These are phyloP conservation scores for Philantomba maxwellii DNA, from an alignment of 2,113 vertebrate species.

Conservation along the genomic window DNA sequence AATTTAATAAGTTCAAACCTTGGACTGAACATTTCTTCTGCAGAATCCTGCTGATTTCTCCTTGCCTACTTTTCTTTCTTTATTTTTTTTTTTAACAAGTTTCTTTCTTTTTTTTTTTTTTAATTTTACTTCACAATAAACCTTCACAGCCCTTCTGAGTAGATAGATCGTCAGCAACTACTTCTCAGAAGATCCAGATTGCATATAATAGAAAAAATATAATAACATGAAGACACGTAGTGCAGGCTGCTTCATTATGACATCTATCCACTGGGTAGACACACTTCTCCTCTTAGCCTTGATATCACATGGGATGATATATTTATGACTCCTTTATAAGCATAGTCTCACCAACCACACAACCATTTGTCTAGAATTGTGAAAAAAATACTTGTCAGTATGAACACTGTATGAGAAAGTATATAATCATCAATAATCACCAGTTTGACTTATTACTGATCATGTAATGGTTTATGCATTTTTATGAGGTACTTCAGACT, in stretches of 20 bases:
- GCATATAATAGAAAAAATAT: not conserved
- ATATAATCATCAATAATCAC: not conserved
- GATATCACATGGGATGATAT: not conserved
- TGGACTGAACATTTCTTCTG: not conserved
- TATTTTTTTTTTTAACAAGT: not conserved
- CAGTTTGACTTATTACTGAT: not conserved
- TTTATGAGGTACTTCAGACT: not conserved
- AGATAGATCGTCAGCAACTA: not conserved
- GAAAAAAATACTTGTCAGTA: not conserved
- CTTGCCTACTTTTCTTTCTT: not conserved
- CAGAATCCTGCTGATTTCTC: not conserved
- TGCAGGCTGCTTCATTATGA: not conserved
- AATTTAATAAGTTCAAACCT: not conserved
- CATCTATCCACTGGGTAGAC: not conserved
- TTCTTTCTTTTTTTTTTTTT: not conserved
- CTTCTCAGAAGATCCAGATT: not conserved
- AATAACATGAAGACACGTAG: not conserved
- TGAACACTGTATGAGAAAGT: not conserved
- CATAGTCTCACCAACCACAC: not conserved
- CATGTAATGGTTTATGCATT: not conserved
- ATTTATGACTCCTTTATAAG: not conserved
- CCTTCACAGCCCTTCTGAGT: not conserved
- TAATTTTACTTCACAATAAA: not conserved
- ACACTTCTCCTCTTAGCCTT: not conserved
- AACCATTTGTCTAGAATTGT: not conserved